These are phyloP conservation scores for Synanthedon vespiformis DNA, from an alignment of 2,888 invertebrate species.

Conservation along the genomic window DNA sequence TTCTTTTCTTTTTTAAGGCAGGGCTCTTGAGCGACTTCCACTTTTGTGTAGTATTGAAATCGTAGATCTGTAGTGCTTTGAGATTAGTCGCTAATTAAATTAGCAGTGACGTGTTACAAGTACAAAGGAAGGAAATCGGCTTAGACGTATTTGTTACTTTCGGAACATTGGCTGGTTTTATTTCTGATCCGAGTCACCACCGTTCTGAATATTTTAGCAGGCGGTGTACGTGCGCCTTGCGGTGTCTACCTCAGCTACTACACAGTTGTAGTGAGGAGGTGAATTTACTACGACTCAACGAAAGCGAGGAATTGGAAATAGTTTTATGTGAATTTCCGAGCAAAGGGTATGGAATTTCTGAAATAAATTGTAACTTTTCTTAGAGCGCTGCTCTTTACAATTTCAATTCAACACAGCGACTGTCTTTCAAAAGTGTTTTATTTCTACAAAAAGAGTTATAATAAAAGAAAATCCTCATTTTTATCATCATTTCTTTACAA, in stretches of 20 bases:
- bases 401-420: no score
- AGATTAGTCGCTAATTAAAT: slow-evolving; percentile 3
- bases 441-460: no score
- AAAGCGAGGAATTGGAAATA: slow-evolving; percentile 16
- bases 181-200: slow-evolving; percentile 19
- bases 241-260: background rate
- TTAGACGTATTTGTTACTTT: slow-evolving; percentile 1
- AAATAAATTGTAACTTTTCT: background rate
- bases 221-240: slow-evolving; percentile 16
- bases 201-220: slow-evolving; percentile 33
- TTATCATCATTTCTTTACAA: no score
- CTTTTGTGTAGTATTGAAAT: background rate
- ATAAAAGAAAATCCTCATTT: no score
- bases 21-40: no score
- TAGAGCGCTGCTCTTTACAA: background rate
- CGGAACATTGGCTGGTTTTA: slow-evolving; percentile 20
- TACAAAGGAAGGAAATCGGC: background rate
- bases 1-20: no score
- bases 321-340: slow-evolving; percentile 30
- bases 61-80: slow-evolving; percentile 3
- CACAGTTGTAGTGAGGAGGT: background rate
- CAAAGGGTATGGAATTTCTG: slow-evolving; percentile 6
- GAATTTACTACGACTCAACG: slow-evolving; percentile 4
- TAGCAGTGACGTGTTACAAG: slow-evolving; percentile 3
- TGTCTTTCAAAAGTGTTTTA: no score